Evolutionary conservation across 1,140 invertebrate genomes (phyloP).

Genomic region (Lepidurus packardi): DNA sequence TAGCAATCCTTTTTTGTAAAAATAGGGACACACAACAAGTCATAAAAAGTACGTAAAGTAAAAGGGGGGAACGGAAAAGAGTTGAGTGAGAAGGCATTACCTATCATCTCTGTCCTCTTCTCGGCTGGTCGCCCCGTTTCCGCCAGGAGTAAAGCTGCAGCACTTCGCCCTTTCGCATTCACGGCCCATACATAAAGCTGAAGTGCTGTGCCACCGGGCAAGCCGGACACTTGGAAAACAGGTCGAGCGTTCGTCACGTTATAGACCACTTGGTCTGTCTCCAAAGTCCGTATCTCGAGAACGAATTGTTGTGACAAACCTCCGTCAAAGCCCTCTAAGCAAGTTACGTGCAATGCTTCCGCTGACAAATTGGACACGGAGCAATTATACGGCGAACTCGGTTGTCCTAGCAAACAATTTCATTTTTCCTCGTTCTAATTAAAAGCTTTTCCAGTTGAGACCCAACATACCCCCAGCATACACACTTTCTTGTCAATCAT

Average conservation of each 20-base stretch:
- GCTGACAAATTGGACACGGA: slow-evolving; percentile 64
- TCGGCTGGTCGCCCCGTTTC: slow-evolving; percentile 26
- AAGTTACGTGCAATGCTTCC: slow-evolving; percentile 66
- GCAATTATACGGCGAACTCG: slow-evolving; percentile 73
- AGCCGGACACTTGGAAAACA: slow-evolving; percentile 49
- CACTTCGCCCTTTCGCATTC: slow-evolving; percentile 80
- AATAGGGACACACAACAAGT: neutral
- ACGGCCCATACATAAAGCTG: slow-evolving; percentile 73
- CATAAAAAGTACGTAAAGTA: neutral
- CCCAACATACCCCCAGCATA: neutral
- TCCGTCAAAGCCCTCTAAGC: slow-evolving; percentile 70
- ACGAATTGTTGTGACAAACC: slow-evolving; percentile 74
- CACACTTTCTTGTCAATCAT: neutral
- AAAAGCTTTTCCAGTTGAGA: neutral
- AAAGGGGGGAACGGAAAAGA: neutral
- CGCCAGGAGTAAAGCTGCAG: slow-evolving; percentile 58
- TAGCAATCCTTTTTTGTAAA: too few relatives aligned
- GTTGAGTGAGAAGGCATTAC: neutral
- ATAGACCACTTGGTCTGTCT: slow-evolving; percentile 60
- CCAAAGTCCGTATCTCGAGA: slow-evolving; percentile 68
- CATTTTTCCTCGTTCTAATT: neutral
- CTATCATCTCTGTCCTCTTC: neutral
- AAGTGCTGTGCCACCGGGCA: slow-evolving; percentile 55
- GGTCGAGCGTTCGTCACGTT: slow-evolving; percentile 56
- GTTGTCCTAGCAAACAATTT: slow-evolving; percentile 55